A percentile compares a stretch with the other conserved stretches of the same genome.
Evolutionary conservation across 2,113 vertebrate genomes (phyloP).

Genomic region (Sylvietta virens): DNA sequence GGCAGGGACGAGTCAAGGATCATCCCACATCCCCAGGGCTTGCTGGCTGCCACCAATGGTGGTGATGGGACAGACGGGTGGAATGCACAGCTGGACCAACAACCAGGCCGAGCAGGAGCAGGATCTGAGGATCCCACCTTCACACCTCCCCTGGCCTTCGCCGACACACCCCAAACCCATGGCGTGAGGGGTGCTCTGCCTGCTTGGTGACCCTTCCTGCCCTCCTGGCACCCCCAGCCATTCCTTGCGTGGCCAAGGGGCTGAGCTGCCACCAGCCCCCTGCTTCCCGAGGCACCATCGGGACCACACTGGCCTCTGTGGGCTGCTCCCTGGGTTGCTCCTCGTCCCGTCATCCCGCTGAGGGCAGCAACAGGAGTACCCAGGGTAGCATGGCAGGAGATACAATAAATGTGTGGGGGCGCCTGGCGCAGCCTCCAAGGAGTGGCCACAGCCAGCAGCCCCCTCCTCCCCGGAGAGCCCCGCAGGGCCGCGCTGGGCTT

Average conservation of each 20-base stretch:
- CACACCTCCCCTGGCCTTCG: neutral
- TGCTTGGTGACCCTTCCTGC: neutral
- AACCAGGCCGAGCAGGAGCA: neutral
- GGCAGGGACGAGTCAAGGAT: neutral
- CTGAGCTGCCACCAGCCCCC: neutral
- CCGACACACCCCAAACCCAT: neutral
- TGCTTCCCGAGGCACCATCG: accelerated
- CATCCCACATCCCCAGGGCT: neutral
- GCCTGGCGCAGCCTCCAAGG: neutral
- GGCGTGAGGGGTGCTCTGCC: neutral
- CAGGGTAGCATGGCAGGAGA: accelerated
- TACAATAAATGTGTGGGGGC: neutral
- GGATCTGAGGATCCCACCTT: neutral
- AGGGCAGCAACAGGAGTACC: neutral
- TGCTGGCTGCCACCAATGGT: accelerated
- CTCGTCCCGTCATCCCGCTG: accelerated
- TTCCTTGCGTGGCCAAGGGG: accelerated
- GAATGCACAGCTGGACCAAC: neutral
- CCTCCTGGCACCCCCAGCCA: neutral
- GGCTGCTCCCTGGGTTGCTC: accelerated
- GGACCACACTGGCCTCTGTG: accelerated
- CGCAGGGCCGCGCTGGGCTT: neutral
- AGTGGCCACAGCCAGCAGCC: accelerated
- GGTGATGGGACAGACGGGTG: accelerated
- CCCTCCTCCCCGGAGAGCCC: neutral